phyloP scores from a whole-genome alignment of 2,113 vertebrate genomes.

The Saccopteryx bilineata region DNA sequence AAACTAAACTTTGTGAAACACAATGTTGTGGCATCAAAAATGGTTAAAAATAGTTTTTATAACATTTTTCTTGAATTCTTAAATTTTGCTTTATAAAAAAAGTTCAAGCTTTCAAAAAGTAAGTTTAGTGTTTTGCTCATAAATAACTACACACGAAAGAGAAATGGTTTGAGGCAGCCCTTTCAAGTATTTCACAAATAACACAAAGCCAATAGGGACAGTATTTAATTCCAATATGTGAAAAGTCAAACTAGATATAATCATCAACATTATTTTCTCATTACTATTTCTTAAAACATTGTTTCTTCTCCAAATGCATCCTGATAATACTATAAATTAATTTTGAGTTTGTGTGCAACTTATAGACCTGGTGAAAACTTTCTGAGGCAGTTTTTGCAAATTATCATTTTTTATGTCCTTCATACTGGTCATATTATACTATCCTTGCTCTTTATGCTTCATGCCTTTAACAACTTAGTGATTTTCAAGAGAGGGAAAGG shows the following conservation, averaged over 20 bases:
- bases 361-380: background rate
- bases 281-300: background rate
- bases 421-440: background rate
- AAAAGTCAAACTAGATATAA: background rate
- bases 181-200: conserved; percentile 5
- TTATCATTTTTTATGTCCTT: background rate
- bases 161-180: background rate
- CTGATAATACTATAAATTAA: background rate
- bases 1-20: background rate
- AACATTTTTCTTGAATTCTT: conserved; percentile 21
- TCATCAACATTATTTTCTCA: background rate
- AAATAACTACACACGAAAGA: background rate
- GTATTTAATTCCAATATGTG: background rate
- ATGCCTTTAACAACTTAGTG: background rate
- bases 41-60: background rate
- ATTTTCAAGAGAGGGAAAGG: background rate
- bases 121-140: background rate
- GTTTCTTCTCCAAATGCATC: background rate
- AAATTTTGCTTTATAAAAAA: conserved; percentile 40
- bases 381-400: background rate
- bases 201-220: background rate
- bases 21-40: background rate
- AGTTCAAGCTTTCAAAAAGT: background rate
- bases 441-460: background rate
- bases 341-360: background rate